Evolutionary conservation across 2,113 vertebrate species (phyloP).

Genomic region (Ameiurus melas): DNA sequence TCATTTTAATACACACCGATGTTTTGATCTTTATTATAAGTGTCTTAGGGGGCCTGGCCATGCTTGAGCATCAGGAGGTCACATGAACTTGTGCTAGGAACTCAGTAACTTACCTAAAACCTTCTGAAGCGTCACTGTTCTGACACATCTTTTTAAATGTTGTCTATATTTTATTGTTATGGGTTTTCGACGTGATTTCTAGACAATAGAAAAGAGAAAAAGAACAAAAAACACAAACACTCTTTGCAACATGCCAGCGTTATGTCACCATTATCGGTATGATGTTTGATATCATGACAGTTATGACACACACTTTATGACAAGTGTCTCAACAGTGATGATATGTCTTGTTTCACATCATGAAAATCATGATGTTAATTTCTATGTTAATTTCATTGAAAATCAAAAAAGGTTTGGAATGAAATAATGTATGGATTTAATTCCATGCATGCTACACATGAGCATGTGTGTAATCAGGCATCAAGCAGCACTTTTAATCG

Average conservation of each 20-base stretch:
- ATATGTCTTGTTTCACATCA: neutral
- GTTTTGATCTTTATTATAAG: neutral
- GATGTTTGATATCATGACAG: constrained; percentile 1
- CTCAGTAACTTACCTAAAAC: neutral
- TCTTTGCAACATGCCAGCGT: neutral
- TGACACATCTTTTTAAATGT: neutral
- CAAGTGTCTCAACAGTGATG: neutral
- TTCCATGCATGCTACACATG: neutral
- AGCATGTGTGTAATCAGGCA: neutral
- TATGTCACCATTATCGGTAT: neutral
- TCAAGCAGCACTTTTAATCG: constrained; percentile 6
- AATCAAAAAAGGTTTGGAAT: neutral
- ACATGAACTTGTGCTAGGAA: neutral
- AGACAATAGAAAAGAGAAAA: neutral
- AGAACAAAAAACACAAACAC: neutral
- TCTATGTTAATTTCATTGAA: neutral
- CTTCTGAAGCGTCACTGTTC: neutral
- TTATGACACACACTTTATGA: neutral
- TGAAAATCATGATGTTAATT: too few relatives aligned
- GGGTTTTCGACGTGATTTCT: neutral
- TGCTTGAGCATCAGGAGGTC: neutral
- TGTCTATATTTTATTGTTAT: neutral
- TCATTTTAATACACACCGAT: neutral
- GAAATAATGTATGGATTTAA: neutral
- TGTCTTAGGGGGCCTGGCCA: neutral